These are phyloP conservation scores for Neoascia interrupta DNA, from an alignment of 2,888 invertebrate genomes.

Conservation along the genomic window DNA sequence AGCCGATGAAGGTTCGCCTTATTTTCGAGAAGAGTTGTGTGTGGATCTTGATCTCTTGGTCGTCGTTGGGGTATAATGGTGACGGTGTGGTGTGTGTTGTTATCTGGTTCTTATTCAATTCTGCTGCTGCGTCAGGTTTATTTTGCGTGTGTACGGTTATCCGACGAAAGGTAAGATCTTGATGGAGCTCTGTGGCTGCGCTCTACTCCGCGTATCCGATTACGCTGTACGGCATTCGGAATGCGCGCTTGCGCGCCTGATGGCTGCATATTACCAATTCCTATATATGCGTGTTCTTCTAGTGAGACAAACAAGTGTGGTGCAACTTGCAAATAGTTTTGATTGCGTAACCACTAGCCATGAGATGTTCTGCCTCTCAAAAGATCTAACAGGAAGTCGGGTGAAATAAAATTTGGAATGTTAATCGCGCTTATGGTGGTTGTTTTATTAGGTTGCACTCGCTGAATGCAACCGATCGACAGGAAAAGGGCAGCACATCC, in stretches of 20 bases:
- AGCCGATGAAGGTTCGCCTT: constrained; percentile 21
- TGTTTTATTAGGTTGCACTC: background rate
- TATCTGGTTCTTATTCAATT: constrained; percentile 55
- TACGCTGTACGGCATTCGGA: constrained; percentile 39
- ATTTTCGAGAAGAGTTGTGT: constrained; percentile 9
- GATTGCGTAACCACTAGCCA: constrained; percentile 26
- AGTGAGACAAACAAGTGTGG: background rate
- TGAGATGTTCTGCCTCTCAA: background rate
- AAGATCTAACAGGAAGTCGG: constrained; percentile 4
- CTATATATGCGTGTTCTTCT: background rate
- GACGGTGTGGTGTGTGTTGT: constrained; percentile 28
- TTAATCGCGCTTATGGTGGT: too few relatives aligned
- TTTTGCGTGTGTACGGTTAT: constrained; percentile 56
- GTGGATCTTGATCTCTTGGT: constrained; percentile 5
- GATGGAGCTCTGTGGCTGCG: background rate
- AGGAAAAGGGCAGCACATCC: background rate
- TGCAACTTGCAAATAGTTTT: constrained; percentile 26
- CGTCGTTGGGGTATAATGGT: too few relatives aligned
- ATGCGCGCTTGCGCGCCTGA: constrained; percentile 27
- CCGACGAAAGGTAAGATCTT: constrained; percentile 16
- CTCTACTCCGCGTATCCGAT: constrained; percentile 25
- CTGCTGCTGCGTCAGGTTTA: constrained; percentile 27
- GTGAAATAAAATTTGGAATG: constrained; percentile 3
- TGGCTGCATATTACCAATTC: too few relatives aligned
- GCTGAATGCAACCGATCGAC: constrained; percentile 11